A percentile compares a stretch with the other conserved stretches of the same genome.
Evolutionary conservation across 2,113 vertebrate species (phyloP).

Genomic region (Sinocyclocheilus anophthalmus): DNA sequence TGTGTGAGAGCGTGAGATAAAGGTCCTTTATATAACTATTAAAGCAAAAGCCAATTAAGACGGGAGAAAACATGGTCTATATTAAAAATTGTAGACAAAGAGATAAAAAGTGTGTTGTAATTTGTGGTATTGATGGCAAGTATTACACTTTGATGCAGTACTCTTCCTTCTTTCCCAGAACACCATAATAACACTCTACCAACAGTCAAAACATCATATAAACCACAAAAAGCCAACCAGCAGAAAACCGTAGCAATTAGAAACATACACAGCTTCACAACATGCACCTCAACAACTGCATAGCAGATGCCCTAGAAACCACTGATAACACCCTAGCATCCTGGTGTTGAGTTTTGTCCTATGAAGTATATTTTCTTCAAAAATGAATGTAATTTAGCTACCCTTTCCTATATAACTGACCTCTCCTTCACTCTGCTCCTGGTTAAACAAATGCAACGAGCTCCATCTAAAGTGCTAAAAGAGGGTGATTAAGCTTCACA

Average conservation of each 20-base stretch:
- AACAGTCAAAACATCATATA: not conserved
- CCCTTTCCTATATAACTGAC: not conserved
- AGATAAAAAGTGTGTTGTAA: not conserved
- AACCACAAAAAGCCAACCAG: not conserved
- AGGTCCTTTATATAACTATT: not conserved
- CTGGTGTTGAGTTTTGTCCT: not conserved
- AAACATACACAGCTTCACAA: not conserved
- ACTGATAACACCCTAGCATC: not conserved
- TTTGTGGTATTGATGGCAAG: not conserved
- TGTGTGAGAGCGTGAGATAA: not conserved
- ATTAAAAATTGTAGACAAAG: not conserved
- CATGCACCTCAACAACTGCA: not conserved
- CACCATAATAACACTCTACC: not conserved
- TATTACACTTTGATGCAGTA: not conserved
- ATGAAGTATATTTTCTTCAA: not conserved
- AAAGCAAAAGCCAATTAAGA: not conserved
- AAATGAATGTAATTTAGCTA: not conserved
- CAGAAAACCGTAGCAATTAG: not conserved
- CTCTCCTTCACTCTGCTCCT: not conserved
- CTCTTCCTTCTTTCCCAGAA: not conserved
- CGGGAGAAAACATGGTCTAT: not conserved
- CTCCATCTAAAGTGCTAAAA: not conserved
- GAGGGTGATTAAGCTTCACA: conserved; percentile 1
- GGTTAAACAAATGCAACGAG: not conserved
- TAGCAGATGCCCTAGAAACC: not conserved